Conservation (phyloP, 1,140 invertebrate genomes). For the Neotoxoptera formosana region DNA sequence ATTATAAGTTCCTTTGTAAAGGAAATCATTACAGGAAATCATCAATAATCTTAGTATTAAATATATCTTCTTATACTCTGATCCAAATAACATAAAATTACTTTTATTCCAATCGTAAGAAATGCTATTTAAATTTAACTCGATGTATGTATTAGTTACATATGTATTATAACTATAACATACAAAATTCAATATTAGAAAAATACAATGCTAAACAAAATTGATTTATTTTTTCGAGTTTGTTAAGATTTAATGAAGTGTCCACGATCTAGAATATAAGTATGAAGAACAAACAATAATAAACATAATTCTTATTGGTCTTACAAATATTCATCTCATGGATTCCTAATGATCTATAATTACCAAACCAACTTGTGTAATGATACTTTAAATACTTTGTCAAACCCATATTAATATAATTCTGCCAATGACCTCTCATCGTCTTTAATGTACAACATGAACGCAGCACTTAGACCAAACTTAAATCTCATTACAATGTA, state of each 20-base stretch:
- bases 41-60: constrained; percentile 8
- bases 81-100: neutral
- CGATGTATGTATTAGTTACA: neutral
- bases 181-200: neutral
- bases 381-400: neutral
- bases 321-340: neutral
- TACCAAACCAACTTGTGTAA: neutral
- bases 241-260: neutral
- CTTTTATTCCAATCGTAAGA: neutral
- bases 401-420: neutral
- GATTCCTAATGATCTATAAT: neutral
- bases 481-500: neutral
- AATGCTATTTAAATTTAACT: neutral
- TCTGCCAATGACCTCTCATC: neutral
- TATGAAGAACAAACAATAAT: neutral
- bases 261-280: neutral
- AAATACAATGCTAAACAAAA: neutral
- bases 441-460: neutral
- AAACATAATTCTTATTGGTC: neutral
- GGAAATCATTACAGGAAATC: neutral
- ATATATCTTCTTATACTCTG: constrained; percentile 5
- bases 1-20: neutral
- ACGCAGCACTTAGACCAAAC: neutral
- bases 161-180: neutral
- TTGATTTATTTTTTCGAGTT: neutral